phyloP scores from a whole-genome alignment of 1,140 invertebrate genomes.

The Platyscapa corneri region DNA sequence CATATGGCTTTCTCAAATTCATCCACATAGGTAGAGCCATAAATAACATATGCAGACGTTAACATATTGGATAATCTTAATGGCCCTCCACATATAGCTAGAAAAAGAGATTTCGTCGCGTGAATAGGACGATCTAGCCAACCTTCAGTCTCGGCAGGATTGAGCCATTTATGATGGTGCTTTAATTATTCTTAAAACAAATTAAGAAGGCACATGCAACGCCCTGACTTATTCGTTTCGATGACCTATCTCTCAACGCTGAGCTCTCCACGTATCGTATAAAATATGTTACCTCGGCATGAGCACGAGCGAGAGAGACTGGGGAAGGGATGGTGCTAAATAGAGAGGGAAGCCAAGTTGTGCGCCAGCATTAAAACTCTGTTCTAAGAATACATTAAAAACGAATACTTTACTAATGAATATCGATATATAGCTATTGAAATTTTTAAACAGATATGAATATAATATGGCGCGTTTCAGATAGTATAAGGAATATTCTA shows the following conservation, averaged over 20 bases:
- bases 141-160: constrained; percentile 53
- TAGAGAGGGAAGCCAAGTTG: background rate
- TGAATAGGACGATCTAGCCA: constrained; percentile 14
- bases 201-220: constrained; percentile 70
- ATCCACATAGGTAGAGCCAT: background rate
- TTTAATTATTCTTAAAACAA: constrained; percentile 70
- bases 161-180: constrained; percentile 67
- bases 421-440: constrained; percentile 59
- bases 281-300: constrained; percentile 69
- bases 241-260: constrained; percentile 51
- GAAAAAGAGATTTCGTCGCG: constrained; percentile 37
- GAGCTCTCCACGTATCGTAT: constrained; percentile 54
- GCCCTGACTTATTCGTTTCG: constrained; percentile 65
- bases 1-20: background rate
- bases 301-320: constrained; percentile 54
- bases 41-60: constrained; percentile 46
- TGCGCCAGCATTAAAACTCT: background rate
- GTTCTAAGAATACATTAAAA: background rate
- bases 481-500: background rate
- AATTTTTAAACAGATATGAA: background rate
- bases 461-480: background rate
- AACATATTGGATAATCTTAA: constrained; percentile 48
- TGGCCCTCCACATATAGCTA: background rate
- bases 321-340: background rate
- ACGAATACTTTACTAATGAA: constrained; percentile 60